Evolutionary conservation across 2,113 vertebrate species (phyloP).

Genomic region (Campylorhamphus procurvoides): DNA sequence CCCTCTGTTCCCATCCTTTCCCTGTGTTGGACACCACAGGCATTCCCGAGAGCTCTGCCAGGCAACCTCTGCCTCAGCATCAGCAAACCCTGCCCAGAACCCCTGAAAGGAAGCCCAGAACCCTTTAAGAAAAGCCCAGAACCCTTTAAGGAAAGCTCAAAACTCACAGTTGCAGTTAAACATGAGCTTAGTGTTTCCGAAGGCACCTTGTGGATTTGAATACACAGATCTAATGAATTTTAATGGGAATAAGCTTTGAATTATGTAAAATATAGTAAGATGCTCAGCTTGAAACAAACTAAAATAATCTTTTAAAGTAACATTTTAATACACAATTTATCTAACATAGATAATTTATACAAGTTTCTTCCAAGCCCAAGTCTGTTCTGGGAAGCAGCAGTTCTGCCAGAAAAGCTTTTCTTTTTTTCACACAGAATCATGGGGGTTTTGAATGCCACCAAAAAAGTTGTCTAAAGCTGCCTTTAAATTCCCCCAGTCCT

Average conservation of each 20-base stretch:
- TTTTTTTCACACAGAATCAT: background rate
- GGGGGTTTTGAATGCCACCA: background rate
- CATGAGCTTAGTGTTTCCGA: background rate
- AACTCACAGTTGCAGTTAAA: conserved; percentile 14
- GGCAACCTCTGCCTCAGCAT: background rate
- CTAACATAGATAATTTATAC: conserved; percentile 48
- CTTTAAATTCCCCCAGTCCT: background rate
- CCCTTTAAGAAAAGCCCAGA: background rate
- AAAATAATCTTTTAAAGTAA: conserved; percentile 36
- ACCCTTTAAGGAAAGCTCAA: background rate
- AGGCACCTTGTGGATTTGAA: conserved; percentile 23
- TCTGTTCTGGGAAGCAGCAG: background rate
- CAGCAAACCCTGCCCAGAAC: background rate
- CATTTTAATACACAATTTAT: conserved; percentile 56
- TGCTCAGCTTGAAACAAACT: conserved; percentile 3
- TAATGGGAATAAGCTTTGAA: conserved; percentile 50
- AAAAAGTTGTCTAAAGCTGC: background rate
- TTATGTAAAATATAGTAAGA: conserved; percentile 56
- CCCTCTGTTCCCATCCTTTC: conserved; percentile 1
- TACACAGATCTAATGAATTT: conserved; percentile 53
- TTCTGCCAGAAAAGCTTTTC: background rate
- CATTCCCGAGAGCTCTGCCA: background rate
- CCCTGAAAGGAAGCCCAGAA: too few species aligned
- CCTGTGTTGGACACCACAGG: fast-evolving
- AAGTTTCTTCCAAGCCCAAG: background rate